These are phyloP conservation scores for Ooceraea biroi DNA, from an alignment of 1,140 invertebrate genomes.

Conservation along the genomic window DNA sequence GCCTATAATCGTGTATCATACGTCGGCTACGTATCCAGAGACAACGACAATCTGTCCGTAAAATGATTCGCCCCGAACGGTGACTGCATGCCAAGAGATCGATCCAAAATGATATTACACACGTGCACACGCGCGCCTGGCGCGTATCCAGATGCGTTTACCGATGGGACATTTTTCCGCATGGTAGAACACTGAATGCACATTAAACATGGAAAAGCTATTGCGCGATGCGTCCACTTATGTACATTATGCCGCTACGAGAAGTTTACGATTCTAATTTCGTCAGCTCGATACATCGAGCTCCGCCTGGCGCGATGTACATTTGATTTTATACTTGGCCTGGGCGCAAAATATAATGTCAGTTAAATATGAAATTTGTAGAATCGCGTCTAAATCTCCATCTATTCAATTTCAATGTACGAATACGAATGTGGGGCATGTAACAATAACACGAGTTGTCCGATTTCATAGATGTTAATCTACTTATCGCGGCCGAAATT, in stretches of 20 bases:
- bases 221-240: conserved; percentile 51
- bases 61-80: conserved; percentile 61
- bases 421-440: not conserved
- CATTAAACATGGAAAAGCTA: conserved; percentile 62
- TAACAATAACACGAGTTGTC: no score
- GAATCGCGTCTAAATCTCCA: not conserved
- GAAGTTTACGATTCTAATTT: not conserved
- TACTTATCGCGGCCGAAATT: no score
- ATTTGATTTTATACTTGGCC: not conserved
- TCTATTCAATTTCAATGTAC: no score
- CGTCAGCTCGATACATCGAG: not conserved
- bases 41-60: conserved; percentile 60
- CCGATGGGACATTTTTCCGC: conserved; percentile 73
- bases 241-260: not conserved
- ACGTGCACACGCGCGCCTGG: conserved; percentile 61
- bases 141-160: conserved; percentile 73
- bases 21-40: conserved; percentile 35
- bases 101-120: conserved; percentile 70
- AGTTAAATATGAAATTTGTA: not conserved
- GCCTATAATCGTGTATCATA: conserved; percentile 57
- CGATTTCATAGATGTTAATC: no score
- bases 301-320: not conserved
- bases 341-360: not conserved
- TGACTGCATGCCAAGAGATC: conserved; percentile 67
- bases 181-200: conserved; percentile 60